Conservation (phyloP, 2,888 invertebrate species). For the Pherbina coryleti region DNA sequence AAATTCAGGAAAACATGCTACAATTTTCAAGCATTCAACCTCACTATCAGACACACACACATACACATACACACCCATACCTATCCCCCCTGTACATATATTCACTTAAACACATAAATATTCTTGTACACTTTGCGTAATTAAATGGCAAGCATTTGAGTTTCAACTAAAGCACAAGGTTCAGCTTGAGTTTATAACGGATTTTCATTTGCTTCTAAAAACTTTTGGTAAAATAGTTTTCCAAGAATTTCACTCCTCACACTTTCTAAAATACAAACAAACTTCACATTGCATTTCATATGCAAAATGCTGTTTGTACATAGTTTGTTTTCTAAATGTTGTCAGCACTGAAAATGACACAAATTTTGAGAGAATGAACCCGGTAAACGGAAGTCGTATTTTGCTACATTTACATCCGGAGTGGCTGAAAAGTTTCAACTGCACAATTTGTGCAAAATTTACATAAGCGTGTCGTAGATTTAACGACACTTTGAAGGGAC, state of each 20-base stretch:
- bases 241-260: slow-evolving; percentile 14
- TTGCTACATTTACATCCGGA: too few species aligned
- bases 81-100: too few species aligned
- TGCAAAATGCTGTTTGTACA: slow-evolving; percentile 28
- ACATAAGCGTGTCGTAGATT: too few species aligned
- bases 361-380: slow-evolving; percentile 4
- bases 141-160: slow-evolving; percentile 39
- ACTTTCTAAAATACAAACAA: background rate
- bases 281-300: slow-evolving; percentile 29
- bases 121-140: slow-evolving; percentile 34
- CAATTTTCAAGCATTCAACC: background rate
- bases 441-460: too few species aligned
- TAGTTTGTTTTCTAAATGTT: slow-evolving; percentile 26
- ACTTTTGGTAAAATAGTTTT: slow-evolving; percentile 20
- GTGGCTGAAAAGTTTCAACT: too few species aligned
- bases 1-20: too few species aligned
- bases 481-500: too few species aligned
- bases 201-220: slow-evolving; percentile 2
- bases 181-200: background rate
- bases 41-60: background rate
- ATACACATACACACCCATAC: background rate
- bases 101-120: background rate
- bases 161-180: background rate
- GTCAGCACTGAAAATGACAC: slow-evolving; percentile 5
- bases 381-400: too few species aligned